Evolutionary conservation across 2,888 invertebrate genomes (phyloP).

Genomic region (Eupithecia subumbrata): DNA sequence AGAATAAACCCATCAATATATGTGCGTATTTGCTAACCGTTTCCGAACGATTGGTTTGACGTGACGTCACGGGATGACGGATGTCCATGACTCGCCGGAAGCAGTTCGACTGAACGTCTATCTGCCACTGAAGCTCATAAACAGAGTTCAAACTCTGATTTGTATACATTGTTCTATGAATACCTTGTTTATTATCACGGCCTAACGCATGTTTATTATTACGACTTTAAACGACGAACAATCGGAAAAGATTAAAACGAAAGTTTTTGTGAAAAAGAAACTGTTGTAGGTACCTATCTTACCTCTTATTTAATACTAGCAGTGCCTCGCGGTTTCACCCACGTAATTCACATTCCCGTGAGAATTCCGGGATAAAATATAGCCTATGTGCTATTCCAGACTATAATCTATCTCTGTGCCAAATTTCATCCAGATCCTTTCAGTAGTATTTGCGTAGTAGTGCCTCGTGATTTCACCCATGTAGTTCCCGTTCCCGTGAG

Average conservation of each 20-base stretch:
- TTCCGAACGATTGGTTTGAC: conserved; percentile 42
- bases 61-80: conserved; percentile 39
- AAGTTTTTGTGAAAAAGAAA: not conserved
- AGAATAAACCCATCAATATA: conserved; percentile 8
- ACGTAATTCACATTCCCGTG: too few relatives aligned
- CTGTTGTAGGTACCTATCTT: not conserved
- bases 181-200: conserved; percentile 9
- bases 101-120: conserved; percentile 23
- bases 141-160: conserved; percentile 19
- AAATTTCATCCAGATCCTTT: too few relatives aligned
- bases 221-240: not conserved
- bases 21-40: conserved; percentile 34
- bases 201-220: conserved; percentile 4
- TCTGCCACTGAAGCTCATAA: conserved; percentile 21
- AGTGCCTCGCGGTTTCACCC: too few relatives aligned
- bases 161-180: conserved; percentile 19
- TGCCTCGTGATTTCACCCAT: too few relatives aligned
- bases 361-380: too few relatives aligned
- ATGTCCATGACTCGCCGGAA: conserved; percentile 44
- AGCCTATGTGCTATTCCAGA: too few relatives aligned
- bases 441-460: too few relatives aligned
- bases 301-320: too few relatives aligned
- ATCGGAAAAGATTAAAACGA: not conserved
- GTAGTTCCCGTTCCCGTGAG: too few relatives aligned
- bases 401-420: too few relatives aligned